A percentile compares a stretch with the other conserved stretches of the same genome.
These are phyloP conservation scores for Nasalis larvatus DNA, from an alignment of 2,113 vertebrate genomes.

Conservation along the genomic window DNA sequence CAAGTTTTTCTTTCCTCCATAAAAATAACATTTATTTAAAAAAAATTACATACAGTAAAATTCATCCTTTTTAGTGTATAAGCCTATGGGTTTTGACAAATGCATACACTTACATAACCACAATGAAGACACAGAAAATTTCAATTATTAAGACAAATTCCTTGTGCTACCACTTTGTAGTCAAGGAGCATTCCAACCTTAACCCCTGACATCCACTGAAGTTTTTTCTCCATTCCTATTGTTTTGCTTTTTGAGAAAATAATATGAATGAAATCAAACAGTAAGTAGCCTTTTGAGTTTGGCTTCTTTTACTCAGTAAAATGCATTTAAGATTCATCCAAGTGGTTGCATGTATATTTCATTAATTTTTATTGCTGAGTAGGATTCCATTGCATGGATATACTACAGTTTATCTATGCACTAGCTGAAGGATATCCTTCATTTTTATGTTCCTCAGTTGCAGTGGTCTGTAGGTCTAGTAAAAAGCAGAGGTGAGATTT, in stretches of 20 bases:
- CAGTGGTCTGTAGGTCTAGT: conserved; percentile 32
- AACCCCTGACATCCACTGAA: background rate
- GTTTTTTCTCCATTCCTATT: background rate
- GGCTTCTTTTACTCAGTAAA: conserved; percentile 54
- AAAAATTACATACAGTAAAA: conserved; percentile 56
- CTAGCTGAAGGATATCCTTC: conserved; percentile 48
- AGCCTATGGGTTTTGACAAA: conserved; percentile 57
- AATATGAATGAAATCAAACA: conserved; percentile 46
- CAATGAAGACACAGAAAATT: conserved; percentile 50
- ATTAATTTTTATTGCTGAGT: conserved; percentile 72
- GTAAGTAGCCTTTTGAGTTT: conserved; percentile 59
- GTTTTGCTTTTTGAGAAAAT: conserved; percentile 38
- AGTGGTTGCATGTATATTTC: conserved; percentile 42
- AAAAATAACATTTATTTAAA: conserved; percentile 66
- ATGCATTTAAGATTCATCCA: conserved; percentile 28
- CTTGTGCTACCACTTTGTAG: conserved; percentile 7
- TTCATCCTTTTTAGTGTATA: conserved; percentile 35
- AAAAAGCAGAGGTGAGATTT: conserved; percentile 54
- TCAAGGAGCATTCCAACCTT: conserved; percentile 26
- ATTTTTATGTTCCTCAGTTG: conserved; percentile 46
- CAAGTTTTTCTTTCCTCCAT: conserved; percentile 23
- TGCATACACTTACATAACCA: conserved; percentile 32
- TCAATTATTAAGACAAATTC: conserved; percentile 39
- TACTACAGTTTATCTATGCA: conserved; percentile 59
- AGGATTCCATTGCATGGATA: conserved; percentile 41